Evolutionary conservation across 2,888 invertebrate genomes (phyloP).

Genomic region (Campoletis raptor): DNA sequence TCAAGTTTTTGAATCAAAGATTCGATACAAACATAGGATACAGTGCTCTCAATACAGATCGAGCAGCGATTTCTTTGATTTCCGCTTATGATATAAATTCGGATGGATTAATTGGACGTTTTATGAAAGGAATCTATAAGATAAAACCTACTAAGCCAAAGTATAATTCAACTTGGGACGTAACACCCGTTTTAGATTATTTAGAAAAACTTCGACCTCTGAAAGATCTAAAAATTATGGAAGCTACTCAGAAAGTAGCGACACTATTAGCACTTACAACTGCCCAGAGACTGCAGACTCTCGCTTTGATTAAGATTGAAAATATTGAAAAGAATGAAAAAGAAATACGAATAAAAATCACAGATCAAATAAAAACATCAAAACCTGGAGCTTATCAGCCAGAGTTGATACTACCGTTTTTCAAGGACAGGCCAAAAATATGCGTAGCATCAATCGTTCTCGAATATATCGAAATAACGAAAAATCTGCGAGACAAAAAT

Average conservation of each 20-base stretch:
- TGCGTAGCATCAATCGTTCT: constrained; percentile 46
- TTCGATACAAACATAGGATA: constrained; percentile 46
- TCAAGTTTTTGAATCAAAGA: constrained; percentile 54
- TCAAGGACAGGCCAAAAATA: constrained; percentile 29
- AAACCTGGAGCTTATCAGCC: constrained; percentile 52
- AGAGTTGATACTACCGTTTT: constrained; percentile 52
- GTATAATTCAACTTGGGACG: constrained; percentile 65
- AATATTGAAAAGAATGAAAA: constrained; percentile 40
- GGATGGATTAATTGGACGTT: constrained; percentile 56
- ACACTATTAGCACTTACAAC: constrained; percentile 66
- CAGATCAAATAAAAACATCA: constrained; percentile 59
- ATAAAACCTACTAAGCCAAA: constrained; percentile 59
- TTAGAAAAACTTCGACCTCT: constrained; percentile 52
- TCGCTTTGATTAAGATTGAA: constrained; percentile 61
- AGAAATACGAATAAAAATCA: constrained; percentile 46
- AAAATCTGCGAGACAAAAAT: constrained; percentile 22
- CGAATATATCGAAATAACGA: constrained; percentile 45
- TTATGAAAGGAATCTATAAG: constrained; percentile 68
- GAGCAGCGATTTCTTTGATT: constrained; percentile 64
- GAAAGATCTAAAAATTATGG: constrained; percentile 48
- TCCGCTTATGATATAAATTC: constrained; percentile 49
- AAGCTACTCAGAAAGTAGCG: constrained; percentile 62
- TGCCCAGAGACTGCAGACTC: constrained; percentile 67
- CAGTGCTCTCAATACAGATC: constrained; percentile 48
- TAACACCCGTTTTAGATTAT: constrained; percentile 57